A percentile compares a stretch with the other conserved stretches of the same genome.
Evolutionary conservation across 1,140 invertebrate species (phyloP).

Genomic region (Bilobella aurantiaca): DNA sequence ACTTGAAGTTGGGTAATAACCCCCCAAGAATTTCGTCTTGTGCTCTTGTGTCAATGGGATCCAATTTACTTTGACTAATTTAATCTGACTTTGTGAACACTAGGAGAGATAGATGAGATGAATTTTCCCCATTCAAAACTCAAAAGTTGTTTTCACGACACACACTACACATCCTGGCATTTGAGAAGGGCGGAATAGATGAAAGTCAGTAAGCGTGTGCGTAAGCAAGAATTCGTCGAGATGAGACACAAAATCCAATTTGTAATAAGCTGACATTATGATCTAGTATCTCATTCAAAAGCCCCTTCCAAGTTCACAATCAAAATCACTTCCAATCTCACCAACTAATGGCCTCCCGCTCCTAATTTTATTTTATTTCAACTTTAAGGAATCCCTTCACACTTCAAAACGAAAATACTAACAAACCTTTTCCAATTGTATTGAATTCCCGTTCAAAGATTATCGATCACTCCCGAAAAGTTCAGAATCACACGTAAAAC

Average conservation of each 20-base stretch:
- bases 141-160: neutral
- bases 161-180: no score
- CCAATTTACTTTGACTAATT: constrained; percentile 35
- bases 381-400: no score
- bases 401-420: no score
- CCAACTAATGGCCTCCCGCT: neutral
- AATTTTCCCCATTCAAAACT: neutral
- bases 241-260: constrained; percentile 6
- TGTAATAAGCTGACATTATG: constrained; percentile 7
- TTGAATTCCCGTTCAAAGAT: no score
- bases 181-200: neutral
- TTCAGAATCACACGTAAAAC: neutral
- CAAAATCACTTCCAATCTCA: neutral
- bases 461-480: neutral
- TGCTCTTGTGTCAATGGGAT: constrained; percentile 31
- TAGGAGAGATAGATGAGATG: neutral
- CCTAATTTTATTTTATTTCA: no score
- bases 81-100: constrained; percentile 21
- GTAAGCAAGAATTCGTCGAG: no score
- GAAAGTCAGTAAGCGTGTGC: no score
- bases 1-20: constrained; percentile 18
- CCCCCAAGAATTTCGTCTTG: constrained; percentile 18
- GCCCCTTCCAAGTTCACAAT: neutral
- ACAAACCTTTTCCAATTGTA: no score
- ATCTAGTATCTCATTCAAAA: neutral